These are phyloP conservation scores for Anolis carolinensis DNA, from an alignment of 2,113 vertebrate species.

Conservation along the genomic window DNA sequence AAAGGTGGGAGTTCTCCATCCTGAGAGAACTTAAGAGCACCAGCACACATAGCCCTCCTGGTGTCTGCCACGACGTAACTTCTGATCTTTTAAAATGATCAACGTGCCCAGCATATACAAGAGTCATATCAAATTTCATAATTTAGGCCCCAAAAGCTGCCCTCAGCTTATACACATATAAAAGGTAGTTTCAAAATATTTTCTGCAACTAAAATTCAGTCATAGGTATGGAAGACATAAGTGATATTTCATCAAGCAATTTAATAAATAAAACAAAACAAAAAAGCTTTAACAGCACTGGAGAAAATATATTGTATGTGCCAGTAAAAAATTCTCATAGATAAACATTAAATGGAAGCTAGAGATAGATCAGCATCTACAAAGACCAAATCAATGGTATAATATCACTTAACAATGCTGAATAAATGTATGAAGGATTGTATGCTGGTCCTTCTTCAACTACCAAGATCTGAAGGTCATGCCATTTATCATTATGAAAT, in stretches of 20 bases:
- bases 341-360: not conserved
- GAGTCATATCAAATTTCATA: too few relatives aligned
- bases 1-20: too few relatives aligned
- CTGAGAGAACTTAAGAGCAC: too few relatives aligned
- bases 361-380: conserved; percentile 6
- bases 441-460: conserved; percentile 20
- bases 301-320: conserved; percentile 2
- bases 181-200: conserved; percentile 31
- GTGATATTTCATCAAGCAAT: conserved; percentile 12
- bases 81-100: too few relatives aligned
- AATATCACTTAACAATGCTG: conserved; percentile 42
- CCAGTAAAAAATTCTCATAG: conserved; percentile 42
- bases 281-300: not conserved
- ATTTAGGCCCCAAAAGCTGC: too few relatives aligned
- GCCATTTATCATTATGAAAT: conserved; percentile 39
- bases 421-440: conserved; percentile 40
- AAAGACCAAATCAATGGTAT: conserved; percentile 25
- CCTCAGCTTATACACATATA: too few relatives aligned
- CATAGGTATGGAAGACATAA: conserved; percentile 3
- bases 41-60: too few relatives aligned
- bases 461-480: conserved; percentile 33
- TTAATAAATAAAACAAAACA: not conserved
- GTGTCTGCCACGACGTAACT: too few relatives aligned
- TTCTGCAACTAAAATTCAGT: conserved; percentile 43
- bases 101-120: too few relatives aligned